Conservation (phyloP, 2,888 invertebrate species). For the Tetragnatha montana region DNA sequence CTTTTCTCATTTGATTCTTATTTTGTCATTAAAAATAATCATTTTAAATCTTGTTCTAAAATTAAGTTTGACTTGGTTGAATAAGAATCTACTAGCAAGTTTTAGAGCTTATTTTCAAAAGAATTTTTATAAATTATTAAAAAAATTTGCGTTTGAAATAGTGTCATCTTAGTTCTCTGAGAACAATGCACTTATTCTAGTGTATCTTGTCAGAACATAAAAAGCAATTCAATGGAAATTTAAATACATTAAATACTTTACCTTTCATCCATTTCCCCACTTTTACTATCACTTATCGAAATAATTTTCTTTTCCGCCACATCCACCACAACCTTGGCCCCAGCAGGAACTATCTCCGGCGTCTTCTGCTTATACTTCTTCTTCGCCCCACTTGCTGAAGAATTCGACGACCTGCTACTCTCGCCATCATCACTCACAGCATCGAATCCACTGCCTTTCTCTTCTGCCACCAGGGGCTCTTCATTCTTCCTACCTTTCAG, state of each 20-base stretch:
- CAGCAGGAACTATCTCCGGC: conserved; percentile 65
- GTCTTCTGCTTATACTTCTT: conserved; percentile 40
- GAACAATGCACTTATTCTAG: no score
- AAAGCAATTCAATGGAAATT: background rate
- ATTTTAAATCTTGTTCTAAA: no score
- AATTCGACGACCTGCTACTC: conserved; percentile 43
- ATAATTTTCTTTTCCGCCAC: conserved; percentile 59
- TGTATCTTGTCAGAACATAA: no score
- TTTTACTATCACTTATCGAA: conserved; percentile 41
- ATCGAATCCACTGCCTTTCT: conserved; percentile 26
- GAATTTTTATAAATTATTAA: no score
- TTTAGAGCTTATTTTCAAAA: no score
- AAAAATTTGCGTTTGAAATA: no score
- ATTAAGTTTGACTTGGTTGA: no score
- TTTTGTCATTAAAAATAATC: no score
- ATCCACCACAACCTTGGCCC: conserved; percentile 32
- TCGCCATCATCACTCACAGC: conserved; percentile 37
- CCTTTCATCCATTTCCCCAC: conserved; percentile 14
- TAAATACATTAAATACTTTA: conserved; percentile 7
- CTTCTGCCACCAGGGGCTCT: conserved; percentile 59
- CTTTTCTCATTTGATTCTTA: no score
- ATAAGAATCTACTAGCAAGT: no score
- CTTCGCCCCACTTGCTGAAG: conserved; percentile 41
- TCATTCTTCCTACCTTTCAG: conserved; percentile 61
- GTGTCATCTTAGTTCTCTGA: no score